Conservation (phyloP, 2,888 invertebrate genomes). For the Tenthredo scrophulariae region DNA sequence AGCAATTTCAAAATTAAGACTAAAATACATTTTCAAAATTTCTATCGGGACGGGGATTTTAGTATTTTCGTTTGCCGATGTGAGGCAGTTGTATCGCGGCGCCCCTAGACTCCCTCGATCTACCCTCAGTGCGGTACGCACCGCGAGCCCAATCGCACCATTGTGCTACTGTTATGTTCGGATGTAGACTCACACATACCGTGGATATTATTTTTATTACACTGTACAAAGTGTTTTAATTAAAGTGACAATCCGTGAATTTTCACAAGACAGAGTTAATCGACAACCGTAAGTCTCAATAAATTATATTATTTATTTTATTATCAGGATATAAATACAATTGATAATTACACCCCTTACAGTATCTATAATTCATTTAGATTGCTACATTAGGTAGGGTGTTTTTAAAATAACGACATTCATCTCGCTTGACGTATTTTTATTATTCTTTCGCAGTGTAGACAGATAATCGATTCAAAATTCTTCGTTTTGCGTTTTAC, state of each 20-base stretch:
- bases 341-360: not conserved
- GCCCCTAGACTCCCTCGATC: constrained; percentile 33
- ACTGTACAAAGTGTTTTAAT: not conserved
- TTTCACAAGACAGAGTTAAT: not conserved
- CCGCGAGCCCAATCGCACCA: constrained; percentile 22
- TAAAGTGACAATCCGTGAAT: constrained; percentile 6
- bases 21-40: not conserved
- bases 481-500: too few species aligned
- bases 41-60: not conserved
- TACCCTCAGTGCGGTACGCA: constrained; percentile 45
- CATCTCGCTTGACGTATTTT: too few species aligned
- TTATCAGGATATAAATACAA: not conserved
- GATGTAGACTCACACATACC: not conserved
- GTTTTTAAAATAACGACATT: too few species aligned
- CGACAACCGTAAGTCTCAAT: not conserved
- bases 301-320: not conserved
- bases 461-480: too few species aligned
- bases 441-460: too few species aligned
- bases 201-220: not conserved
- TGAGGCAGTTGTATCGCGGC: constrained; percentile 5
- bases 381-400: too few species aligned
- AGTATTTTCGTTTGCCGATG: constrained; percentile 33
- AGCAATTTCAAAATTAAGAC: not conserved
- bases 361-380: not conserved
- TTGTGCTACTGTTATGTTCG: not conserved